Conservation (phyloP, 2,888 invertebrate species). For the Trachelus troglodyta region DNA sequence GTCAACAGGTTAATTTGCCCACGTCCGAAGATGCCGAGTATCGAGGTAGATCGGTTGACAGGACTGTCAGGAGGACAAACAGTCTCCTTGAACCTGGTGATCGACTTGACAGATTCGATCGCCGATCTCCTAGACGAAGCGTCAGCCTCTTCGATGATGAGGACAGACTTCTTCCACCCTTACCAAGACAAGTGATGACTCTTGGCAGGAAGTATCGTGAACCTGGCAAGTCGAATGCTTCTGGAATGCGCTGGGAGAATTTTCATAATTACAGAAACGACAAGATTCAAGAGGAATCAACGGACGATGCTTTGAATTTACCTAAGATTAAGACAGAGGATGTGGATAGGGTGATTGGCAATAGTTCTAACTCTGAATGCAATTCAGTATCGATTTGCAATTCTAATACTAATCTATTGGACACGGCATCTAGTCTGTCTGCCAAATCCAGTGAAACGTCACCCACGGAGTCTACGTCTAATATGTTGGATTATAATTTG, state of each 20-base stretch:
- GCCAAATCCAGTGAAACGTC: constrained; percentile 52
- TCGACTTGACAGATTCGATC: constrained; percentile 32
- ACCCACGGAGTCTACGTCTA: constrained; percentile 53
- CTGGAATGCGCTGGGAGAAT: constrained; percentile 36
- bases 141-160: constrained; percentile 55
- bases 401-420: constrained; percentile 38
- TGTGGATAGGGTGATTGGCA: constrained; percentile 18
- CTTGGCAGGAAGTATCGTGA: constrained; percentile 52
- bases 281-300: constrained; percentile 58
- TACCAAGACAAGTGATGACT: constrained; percentile 47
- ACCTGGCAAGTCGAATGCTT: constrained; percentile 30
- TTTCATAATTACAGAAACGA: constrained; percentile 47
- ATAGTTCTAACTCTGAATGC: not conserved
- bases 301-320: constrained; percentile 39
- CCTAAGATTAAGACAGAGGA: constrained; percentile 19
- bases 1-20: constrained; percentile 27
- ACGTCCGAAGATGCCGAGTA: constrained; percentile 46
- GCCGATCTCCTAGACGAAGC: constrained; percentile 46
- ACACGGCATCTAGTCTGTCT: constrained; percentile 43
- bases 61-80: constrained; percentile 55
- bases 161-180: constrained; percentile 32
- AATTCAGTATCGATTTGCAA: constrained; percentile 33
- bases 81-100: constrained; percentile 49
- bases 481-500: constrained; percentile 40
- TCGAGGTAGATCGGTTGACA: constrained; percentile 45